A percentile compares a stretch with the other conserved stretches of the same genome.
Conservation (phyloP, 2,797 vertebrate genomes). For the Pseudochaenichthys georgianus region DNA sequence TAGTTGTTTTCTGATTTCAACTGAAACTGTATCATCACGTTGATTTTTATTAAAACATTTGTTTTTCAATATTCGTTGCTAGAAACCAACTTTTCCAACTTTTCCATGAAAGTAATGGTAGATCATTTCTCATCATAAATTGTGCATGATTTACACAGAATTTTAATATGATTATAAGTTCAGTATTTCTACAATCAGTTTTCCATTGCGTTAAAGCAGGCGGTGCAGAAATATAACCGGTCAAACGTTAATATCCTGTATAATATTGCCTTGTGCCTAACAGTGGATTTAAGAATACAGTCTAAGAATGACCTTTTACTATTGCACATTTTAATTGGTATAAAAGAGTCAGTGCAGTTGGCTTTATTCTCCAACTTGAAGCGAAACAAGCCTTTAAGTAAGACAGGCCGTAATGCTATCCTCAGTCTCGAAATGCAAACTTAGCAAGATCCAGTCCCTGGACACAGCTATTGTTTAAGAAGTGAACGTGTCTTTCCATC, state of each 20-base stretch:
- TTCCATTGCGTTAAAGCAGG: background rate
- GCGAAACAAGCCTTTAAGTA: background rate
- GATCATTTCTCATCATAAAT: background rate
- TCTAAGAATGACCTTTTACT: background rate
- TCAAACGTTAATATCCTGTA: background rate
- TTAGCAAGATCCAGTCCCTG: conserved; percentile 19
- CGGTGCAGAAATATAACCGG: background rate
- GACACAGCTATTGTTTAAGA: conserved; percentile 32
- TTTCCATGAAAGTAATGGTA: background rate
- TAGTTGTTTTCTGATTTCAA: background rate
- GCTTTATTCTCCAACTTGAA: background rate
- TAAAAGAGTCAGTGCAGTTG: background rate
- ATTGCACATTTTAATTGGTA: background rate
- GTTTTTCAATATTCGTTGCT: background rate
- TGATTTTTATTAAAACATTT: background rate
- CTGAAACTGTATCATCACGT: background rate
- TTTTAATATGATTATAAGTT: background rate
- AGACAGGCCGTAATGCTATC: conserved; percentile 9
- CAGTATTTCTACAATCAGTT: background rate
- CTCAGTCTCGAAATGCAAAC: conserved; percentile 12
- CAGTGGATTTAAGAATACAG: background rate
- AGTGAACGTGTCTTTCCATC: conserved; percentile 9
- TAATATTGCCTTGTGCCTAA: background rate
- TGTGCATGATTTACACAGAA: background rate
- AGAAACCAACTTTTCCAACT: background rate